Percentiles rank a stretch among this genome's conserved stretches.
Evolutionary conservation across 2,113 vertebrate species (phyloP).

Genomic region (Myodes glareolus): DNA sequence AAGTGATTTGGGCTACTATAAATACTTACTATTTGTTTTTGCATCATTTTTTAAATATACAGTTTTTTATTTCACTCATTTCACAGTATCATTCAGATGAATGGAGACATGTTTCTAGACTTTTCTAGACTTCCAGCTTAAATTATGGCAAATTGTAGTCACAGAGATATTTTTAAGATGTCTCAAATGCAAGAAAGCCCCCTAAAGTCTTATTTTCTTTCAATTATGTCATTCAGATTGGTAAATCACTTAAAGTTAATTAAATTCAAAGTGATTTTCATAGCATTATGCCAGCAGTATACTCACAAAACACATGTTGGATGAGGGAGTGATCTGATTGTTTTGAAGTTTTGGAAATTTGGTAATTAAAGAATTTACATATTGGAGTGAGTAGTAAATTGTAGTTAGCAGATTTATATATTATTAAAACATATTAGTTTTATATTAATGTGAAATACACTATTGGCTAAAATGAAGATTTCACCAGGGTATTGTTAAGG

Average conservation of each 20-base stretch:
- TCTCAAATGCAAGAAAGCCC: conserved; percentile 42
- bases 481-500: neutral
- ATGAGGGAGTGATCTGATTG: neutral
- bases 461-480: conserved; percentile 5
- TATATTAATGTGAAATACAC: neutral
- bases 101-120: neutral
- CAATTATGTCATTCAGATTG: neutral
- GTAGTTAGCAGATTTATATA: conserved; percentile 13
- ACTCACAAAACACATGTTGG: neutral
- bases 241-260: conserved; percentile 53
- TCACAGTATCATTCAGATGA: conserved; percentile 26
- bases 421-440: conserved; percentile 34
- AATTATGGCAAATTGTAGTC: conserved; percentile 35
- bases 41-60: neutral
- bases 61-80: conserved; percentile 67
- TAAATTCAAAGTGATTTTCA: conserved; percentile 58
- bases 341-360: conserved; percentile 37
- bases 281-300: neutral
- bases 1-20: conserved; percentile 64
- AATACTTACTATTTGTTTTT: conserved; percentile 43
- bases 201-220: conserved; percentile 39
- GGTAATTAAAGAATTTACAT: neutral
- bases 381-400: neutral
- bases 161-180: conserved; percentile 26
- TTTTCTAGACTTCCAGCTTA: conserved; percentile 50